A percentile compares a stretch with the other conserved stretches of the same genome.
Conservation (phyloP, 35 echinoderm and acorn worm species). For the Acanthaster planci region DNA sequence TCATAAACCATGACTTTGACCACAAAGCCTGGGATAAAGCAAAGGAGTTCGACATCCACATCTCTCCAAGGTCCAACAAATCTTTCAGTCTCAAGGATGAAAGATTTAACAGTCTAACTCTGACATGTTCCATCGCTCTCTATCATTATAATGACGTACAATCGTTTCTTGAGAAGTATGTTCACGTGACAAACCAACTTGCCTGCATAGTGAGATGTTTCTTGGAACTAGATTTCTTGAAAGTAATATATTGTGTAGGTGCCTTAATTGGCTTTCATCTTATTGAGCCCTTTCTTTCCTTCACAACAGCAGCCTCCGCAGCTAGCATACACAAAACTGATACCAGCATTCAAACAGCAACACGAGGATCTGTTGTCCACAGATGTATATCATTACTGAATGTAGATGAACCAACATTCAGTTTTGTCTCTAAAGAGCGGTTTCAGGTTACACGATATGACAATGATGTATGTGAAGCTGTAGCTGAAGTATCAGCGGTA, state of each 20-base stretch:
- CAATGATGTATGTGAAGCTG: no score
- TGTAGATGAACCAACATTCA: no score
- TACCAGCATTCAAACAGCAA: not conserved
- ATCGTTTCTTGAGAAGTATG: not conserved
- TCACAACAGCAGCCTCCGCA: not conserved
- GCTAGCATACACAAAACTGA: not conserved
- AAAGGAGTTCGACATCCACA: constrained; percentile 25
- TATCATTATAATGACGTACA: not conserved
- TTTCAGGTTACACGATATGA: no score
- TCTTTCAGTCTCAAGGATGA: constrained; percentile 33
- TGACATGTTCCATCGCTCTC: not conserved
- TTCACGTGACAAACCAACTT: not conserved
- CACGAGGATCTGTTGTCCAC: no score
- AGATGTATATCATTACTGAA: no score
- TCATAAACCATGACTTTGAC: not conserved
- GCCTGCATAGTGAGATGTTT: not conserved
- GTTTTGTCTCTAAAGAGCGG: no score
- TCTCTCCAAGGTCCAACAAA: constrained; percentile 14
- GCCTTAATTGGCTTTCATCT: no score
- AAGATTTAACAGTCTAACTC: no score
- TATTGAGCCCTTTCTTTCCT: no score
- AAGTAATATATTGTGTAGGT: not conserved
- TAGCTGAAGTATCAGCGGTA: no score
- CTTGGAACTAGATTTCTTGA: not conserved
- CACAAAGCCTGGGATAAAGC: constrained; percentile 29